Evolutionary conservation across 1,140 invertebrate species (phyloP).

Genomic region (Zaprionus ornatus): DNA sequence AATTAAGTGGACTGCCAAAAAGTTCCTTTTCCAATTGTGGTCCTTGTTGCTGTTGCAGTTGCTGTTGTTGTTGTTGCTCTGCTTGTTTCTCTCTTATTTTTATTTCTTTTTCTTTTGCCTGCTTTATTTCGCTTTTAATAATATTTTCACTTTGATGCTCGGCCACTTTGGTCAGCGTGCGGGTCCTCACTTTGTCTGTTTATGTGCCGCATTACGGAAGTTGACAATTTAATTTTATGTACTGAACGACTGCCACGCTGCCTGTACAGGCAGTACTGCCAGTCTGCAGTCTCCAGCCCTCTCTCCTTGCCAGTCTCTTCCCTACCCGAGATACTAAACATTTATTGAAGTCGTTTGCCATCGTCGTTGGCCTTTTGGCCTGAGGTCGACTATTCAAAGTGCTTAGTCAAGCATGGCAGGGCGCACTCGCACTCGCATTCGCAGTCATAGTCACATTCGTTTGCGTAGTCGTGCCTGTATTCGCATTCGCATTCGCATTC

Average conservation of each 20-base stretch:
- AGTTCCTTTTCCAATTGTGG: slow-evolving; percentile 28
- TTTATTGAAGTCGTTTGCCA: slow-evolving; percentile 64
- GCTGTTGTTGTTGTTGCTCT: background rate
- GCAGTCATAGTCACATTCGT: slow-evolving; percentile 22
- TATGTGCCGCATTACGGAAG: slow-evolving; percentile 73
- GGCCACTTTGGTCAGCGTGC: slow-evolving; percentile 57
- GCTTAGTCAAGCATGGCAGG: slow-evolving; percentile 60
- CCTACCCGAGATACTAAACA: slow-evolving; percentile 65
- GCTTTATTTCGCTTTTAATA: slow-evolving; percentile 72
- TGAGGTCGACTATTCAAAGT: slow-evolving; percentile 67
- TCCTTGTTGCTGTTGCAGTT: background rate
- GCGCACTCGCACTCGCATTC: slow-evolving; percentile 20
- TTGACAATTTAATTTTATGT: slow-evolving; percentile 82
- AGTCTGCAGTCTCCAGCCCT: slow-evolving; percentile 8
- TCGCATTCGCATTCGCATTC: slow-evolving; percentile 50
- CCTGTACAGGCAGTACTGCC: slow-evolving; percentile 34
- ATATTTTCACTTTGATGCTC: slow-evolving; percentile 78
- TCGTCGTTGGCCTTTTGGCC: slow-evolving; percentile 30
- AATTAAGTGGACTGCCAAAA: slow-evolving; percentile 76
- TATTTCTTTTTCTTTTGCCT: slow-evolving; percentile 26
- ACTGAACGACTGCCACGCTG: slow-evolving; percentile 36
- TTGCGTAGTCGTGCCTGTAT: slow-evolving; percentile 50
- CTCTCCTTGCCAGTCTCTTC: slow-evolving; percentile 13
- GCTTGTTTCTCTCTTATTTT: slow-evolving; percentile 9
- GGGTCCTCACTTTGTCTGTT: slow-evolving; percentile 29